Conservation (phyloP, 2,888 invertebrate species). For the Oligia strigilis region DNA sequence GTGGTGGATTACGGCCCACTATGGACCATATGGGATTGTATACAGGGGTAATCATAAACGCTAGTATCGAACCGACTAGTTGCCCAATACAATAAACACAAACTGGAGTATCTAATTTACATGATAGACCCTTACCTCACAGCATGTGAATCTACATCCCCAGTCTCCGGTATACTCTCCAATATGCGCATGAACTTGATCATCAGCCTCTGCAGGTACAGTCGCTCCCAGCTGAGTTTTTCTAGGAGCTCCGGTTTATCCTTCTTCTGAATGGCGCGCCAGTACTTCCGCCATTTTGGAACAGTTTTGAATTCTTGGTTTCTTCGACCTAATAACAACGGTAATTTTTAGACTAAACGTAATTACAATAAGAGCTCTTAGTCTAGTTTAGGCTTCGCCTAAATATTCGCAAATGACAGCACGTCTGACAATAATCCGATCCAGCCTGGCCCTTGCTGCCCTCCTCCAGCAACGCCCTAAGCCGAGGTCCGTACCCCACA, state of each 20-base stretch:
- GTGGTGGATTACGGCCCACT: background rate
- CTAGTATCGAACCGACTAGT: background rate
- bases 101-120: too few species aligned
- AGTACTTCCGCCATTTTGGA: slow-evolving; percentile 97
- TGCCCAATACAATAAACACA: background rate
- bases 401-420: too few species aligned
- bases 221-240: slow-evolving; percentile 95
- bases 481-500: too few species aligned
- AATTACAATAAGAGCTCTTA: background rate
- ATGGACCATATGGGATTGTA: background rate
- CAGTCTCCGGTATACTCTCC: slow-evolving; percentile 93
- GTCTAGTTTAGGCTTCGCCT: background rate
- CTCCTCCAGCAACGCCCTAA: too few species aligned
- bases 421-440: too few species aligned
- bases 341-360: background rate
- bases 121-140: slow-evolving; percentile 80
- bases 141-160: slow-evolving; percentile 90
- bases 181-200: slow-evolving; percentile 96
- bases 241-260: slow-evolving; percentile 93
- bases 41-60: background rate
- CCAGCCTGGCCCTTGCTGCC: too few species aligned
- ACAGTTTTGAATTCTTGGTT: slow-evolving; percentile 96
- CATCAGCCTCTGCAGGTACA: slow-evolving; percentile 96
- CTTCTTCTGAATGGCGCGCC: slow-evolving; percentile 96
- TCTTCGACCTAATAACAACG: slow-evolving; percentile 91